A percentile compares a stretch with the other conserved stretches of the same genome.
phyloP scores from a whole-genome alignment of 2,888 invertebrate genomes.

The Hydraecia micacea region DNA sequence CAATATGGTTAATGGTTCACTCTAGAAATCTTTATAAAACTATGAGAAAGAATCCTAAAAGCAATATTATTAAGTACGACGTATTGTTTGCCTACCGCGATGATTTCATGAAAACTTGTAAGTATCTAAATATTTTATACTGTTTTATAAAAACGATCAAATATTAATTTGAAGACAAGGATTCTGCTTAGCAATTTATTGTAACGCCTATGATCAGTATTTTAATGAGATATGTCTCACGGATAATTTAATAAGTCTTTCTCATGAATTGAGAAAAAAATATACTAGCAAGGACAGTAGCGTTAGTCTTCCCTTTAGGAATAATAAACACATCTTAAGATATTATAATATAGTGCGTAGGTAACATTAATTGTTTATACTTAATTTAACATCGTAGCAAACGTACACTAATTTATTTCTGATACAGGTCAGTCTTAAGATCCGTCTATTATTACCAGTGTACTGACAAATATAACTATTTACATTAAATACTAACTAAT shows the following conservation, averaged over 20 bases:
- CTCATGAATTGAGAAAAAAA: slow-evolving; percentile 49
- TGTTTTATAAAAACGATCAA: slow-evolving; percentile 64
- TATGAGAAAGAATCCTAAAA: slow-evolving; percentile 61
- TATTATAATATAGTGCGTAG: slow-evolving; percentile 59
- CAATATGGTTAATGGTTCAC: slow-evolving; percentile 10
- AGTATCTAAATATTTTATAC: slow-evolving; percentile 57
- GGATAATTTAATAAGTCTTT: slow-evolving; percentile 47
- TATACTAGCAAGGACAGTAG: slow-evolving; percentile 56
- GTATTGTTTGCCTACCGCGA: slow-evolving; percentile 55
- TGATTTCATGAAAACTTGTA: slow-evolving; percentile 59
- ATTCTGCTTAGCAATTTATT: slow-evolving; percentile 78
- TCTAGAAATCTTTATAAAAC: slow-evolving; percentile 53
- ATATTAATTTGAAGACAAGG: slow-evolving; percentile 77
- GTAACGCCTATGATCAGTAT: slow-evolving; percentile 54
- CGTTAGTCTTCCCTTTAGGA: slow-evolving; percentile 67
- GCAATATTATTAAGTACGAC: slow-evolving; percentile 57
- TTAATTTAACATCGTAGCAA: slow-evolving; percentile 69
- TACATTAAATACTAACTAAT: slow-evolving; percentile 65
- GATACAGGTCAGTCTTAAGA: slow-evolving; percentile 83
- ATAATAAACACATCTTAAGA: slow-evolving; percentile 88
- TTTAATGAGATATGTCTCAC: slow-evolving; percentile 65
- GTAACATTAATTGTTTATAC: slow-evolving; percentile 57
- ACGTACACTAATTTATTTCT: slow-evolving; percentile 70
- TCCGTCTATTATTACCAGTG: slow-evolving; percentile 84
- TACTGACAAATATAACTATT: slow-evolving; percentile 67